phyloP scores from a whole-genome alignment of 2,888 invertebrate species.

The Steinernema scapterisci region DNA sequence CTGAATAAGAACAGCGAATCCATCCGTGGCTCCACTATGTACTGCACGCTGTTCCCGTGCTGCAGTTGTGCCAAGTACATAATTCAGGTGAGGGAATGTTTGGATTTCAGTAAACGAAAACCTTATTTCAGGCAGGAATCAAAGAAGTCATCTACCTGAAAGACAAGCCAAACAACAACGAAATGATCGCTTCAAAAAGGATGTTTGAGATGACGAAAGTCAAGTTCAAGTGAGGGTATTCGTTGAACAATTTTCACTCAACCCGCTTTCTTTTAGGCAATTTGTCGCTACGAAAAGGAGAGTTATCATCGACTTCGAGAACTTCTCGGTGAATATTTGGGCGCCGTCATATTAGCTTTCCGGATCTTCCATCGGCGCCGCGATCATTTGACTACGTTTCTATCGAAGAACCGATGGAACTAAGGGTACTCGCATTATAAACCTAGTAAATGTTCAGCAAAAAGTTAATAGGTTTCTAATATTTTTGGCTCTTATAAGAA shows the following conservation, averaged over 20 bases:
- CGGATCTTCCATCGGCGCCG: no score
- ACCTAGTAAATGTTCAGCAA: no score
- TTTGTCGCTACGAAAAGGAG: neutral
- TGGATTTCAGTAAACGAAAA: neutral
- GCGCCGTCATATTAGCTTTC: neutral
- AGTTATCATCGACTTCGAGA: neutral
- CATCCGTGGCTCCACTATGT: conserved; percentile 81
- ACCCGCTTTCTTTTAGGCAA: no score
- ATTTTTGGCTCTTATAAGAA: no score
- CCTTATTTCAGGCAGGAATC: conserved; percentile 43
- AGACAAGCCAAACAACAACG: conserved; percentile 41
- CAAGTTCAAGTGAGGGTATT: conserved; percentile 34
- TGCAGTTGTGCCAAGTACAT: conserved; percentile 97
- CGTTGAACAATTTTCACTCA: neutral
- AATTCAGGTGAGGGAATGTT: conserved; percentile 75
- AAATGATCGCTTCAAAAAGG: conserved; percentile 44
- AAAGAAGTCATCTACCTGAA: conserved; percentile 45
- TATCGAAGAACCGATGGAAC: no score
- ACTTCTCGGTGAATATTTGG: neutral
- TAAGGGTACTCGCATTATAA: no score
- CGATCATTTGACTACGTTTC: neutral
- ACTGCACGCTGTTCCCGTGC: conserved; percentile 90
- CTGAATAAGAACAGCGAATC: conserved; percentile 83
- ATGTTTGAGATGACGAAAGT: conserved; percentile 40
- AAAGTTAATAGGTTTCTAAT: no score